A percentile compares a stretch with the other conserved stretches of the same genome.
phyloP scores from a whole-genome alignment of 2,113 vertebrate genomes.

The Perca schrenkii region DNA sequence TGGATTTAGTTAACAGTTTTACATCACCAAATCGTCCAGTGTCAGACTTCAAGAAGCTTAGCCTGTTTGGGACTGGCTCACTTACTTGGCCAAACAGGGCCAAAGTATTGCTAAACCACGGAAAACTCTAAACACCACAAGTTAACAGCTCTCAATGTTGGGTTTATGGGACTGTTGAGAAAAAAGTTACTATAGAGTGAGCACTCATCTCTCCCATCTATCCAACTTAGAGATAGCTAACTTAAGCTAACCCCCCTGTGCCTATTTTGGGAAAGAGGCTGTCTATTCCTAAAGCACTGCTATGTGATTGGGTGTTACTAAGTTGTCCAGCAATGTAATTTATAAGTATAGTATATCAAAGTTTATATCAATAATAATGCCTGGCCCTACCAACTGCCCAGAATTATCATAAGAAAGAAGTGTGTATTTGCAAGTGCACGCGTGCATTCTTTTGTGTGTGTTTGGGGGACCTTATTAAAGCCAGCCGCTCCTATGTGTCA shows the following conservation, averaged over 20 bases:
- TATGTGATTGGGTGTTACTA: background rate
- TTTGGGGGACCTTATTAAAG: background rate
- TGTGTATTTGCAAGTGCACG: constrained; percentile 15
- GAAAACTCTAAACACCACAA: background rate
- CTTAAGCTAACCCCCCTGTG: background rate
- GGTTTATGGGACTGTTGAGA: background rate
- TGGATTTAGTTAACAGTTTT: background rate
- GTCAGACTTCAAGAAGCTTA: background rate
- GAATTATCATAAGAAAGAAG: background rate
- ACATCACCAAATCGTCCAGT: background rate
- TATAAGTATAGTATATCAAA: background rate
- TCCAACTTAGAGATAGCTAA: background rate
- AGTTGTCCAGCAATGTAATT: too few species aligned
- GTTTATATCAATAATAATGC: background rate
- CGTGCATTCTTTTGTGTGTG: background rate
- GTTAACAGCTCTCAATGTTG: background rate
- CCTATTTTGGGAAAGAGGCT: background rate
- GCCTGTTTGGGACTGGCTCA: too few species aligned
- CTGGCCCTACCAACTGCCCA: background rate
- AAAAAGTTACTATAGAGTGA: background rate
- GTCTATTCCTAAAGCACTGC: background rate
- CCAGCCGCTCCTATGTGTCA: constrained; percentile 4
- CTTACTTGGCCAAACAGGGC: too few species aligned
- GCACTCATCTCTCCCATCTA: background rate
- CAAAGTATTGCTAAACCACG: too few species aligned